Evolutionary conservation across 2,888 invertebrate species (phyloP), one percentile per base, ranked within the genome.

Genomic region (Eilema caniola): DNA sequence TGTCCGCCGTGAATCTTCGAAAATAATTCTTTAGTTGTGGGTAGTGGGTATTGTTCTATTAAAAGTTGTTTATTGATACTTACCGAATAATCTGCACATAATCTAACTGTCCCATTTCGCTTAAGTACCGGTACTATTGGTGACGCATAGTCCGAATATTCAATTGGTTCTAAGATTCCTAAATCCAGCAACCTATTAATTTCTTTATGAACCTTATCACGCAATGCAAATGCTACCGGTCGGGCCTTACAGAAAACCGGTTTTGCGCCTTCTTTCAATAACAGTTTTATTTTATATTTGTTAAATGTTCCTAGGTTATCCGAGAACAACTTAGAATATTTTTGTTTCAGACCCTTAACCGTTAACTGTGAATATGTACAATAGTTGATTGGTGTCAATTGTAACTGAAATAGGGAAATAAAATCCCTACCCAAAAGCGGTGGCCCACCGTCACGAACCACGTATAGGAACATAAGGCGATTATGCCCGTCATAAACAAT

Each of bases 161-260:
- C 60, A 16, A 66, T 23, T 73, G 67, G 66, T 74, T 53, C 72
- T 63, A 47, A 77, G 77, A 69, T 77, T 78, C 65, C 78, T 78
- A 11, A 65, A 5, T 60, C 5, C 8, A 41, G 25, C 20, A 66
- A 60, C 10, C 66, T 1, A 4, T 20, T 16, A 16, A 66, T 60
- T n/a, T 66, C 66, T 12, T 60, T 66, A 5, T 31, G 5, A 31
- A 31, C 8, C 31, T 31, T 31, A 8, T 31, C 31, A 31, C 31
- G 31, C 8, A 31, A 31, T 31, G 31, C 31, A 31, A 31, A 31
- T 31, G 31, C 3, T 31, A 31, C 31, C 31, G 31, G 31, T 31
- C 31, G 8, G 3, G 31, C 31, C 31, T 31, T 31, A 31, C 31
- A 31, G 31, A 31, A 31, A 31, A 3, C 31, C 31, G 31, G 31